These are phyloP conservation scores for Notiomystis cincta DNA, from an alignment of 2,113 vertebrate species.

Conservation along the genomic window DNA sequence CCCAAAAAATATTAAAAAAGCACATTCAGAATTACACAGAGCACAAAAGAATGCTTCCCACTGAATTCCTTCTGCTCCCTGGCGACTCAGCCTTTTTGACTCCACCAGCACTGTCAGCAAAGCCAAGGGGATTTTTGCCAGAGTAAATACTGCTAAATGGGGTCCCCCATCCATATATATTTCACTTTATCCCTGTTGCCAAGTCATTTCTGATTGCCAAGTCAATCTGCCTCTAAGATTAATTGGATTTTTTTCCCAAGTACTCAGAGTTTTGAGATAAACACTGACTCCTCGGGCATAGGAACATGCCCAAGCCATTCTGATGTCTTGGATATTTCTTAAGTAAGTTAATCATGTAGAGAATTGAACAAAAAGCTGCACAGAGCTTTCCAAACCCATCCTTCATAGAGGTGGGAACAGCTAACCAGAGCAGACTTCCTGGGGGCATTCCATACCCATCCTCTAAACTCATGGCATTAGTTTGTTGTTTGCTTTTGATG, in stretches of 20 bases:
- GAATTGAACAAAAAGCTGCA: background rate
- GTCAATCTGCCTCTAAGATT: background rate
- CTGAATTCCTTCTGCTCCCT: background rate
- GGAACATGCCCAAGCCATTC: background rate
- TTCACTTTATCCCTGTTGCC: background rate
- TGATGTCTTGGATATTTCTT: background rate
- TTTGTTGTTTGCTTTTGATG: background rate
- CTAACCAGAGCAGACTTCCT: background rate
- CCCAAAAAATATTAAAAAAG: background rate
- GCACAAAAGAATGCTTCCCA: conserved; percentile 18
- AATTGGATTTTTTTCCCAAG: background rate
- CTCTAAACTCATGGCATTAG: background rate
- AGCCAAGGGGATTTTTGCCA: conserved; percentile 43
- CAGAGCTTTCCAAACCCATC: background rate
- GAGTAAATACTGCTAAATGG: conserved; percentile 34
- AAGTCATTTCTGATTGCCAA: background rate
- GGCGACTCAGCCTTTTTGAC: background rate
- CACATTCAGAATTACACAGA: background rate
- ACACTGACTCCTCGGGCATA: background rate
- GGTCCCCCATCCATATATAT: background rate
- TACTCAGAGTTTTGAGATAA: background rate
- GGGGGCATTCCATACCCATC: background rate
- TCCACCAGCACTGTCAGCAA: background rate
- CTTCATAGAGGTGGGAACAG: background rate
- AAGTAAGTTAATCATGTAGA: background rate